Base-by-base conservation (phyloP, 2,113 vertebrate species). In the Serilophus lunatus region DNA sequence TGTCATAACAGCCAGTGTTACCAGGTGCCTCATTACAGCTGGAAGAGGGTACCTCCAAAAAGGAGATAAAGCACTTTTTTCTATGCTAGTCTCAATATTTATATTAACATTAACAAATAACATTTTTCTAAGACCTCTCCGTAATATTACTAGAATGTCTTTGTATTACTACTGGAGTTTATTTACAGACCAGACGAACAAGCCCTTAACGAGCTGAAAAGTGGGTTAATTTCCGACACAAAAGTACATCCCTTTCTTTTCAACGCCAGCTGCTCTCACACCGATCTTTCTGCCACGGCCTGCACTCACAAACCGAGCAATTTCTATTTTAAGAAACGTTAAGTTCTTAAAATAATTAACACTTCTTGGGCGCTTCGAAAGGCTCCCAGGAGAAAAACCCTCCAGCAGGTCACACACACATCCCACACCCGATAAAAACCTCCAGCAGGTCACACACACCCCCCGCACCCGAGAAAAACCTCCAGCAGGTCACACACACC, bases 51-150 rank as follows among this genome's bases (percentile, higher is more conserved):
- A n/a, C 4, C 56, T 64, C 53, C 60, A 50, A 31, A 51, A 47
- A 38, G 4, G 25, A 70, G 13, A 24, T 20, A 38, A 59, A 77
- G 24, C 19, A 9, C 50, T 66, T 82, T 87, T n/a, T 50, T 54
- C 79, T 44, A 9, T 3, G 12, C 8, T 59, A 29, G 6, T 19
- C 47, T 54, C 50, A 59, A 18, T 38, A 72, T 1, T n/a, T n/a
- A n/a, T n/a, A n/a, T n/a, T 45, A 28, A 0, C 5, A 6, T 23
- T 16, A 29, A 3, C 16, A 18, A 65, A 45, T 3, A 5, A 53
- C 6, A 6, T 35, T 79, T 79, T 59, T 20, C 19, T 20, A 49
- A 23, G 35, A 31, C 2, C 7, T 75, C 29, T 36, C 10, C 3
- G 12, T 8, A 40, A 7, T 54, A 42, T 5, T n/a, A 18, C 9